phyloP scores from a whole-genome alignment of 2,888 invertebrate genomes.

The Siphlonurus alternatus region DNA sequence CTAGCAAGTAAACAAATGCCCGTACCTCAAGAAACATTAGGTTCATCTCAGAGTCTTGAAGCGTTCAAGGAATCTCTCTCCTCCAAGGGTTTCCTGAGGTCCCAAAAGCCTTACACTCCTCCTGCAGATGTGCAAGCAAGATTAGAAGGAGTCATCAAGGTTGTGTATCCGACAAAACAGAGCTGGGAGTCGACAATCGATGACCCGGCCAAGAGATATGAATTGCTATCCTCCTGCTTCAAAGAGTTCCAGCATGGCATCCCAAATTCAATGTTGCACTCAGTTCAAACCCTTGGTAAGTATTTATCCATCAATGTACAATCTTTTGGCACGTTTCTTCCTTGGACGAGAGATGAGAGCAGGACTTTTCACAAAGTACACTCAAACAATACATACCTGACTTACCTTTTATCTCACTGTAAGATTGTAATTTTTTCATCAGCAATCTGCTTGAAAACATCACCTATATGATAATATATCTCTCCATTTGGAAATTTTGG shows the following conservation, averaged over 20 bases:
- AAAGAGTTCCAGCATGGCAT: constrained; percentile 56
- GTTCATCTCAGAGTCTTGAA: background rate
- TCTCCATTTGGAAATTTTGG: too few relatives aligned
- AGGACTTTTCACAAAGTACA: too few relatives aligned
- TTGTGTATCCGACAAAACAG: constrained; percentile 31
- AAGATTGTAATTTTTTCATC: too few relatives aligned
- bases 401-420: too few relatives aligned
- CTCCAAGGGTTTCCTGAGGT: constrained; percentile 45
- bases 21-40: background rate
- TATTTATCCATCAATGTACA: too few relatives aligned
- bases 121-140: constrained; percentile 42
- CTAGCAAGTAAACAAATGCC: background rate
- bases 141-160: constrained; percentile 40
- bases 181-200: constrained; percentile 22
- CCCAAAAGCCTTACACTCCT: constrained; percentile 57
- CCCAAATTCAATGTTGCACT: constrained; percentile 66
- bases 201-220: constrained; percentile 37
- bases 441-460: too few relatives aligned
- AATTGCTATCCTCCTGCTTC: constrained; percentile 49
- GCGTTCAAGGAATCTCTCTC: constrained; percentile 3
- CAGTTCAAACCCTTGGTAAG: constrained; percentile 53
- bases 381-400: too few relatives aligned
- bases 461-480: too few relatives aligned
- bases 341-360: too few relatives aligned
- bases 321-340: too few relatives aligned